phyloP scores from a whole-genome alignment of 2,888 invertebrate genomes.

The Anticlea derivata region DNA sequence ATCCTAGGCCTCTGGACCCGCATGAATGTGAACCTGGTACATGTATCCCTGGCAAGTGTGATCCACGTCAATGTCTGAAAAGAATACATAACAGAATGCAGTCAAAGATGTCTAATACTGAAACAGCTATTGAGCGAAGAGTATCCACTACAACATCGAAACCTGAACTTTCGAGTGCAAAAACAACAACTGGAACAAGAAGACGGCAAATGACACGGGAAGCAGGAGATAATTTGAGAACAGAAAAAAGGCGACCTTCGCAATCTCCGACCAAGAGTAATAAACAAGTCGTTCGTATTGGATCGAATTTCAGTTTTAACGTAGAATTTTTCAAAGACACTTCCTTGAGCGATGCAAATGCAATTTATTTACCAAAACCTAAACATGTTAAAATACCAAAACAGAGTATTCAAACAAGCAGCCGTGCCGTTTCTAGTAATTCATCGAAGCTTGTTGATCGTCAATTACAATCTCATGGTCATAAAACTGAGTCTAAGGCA shows the following conservation, averaged over 20 bases:
- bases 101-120: slow-evolving; percentile 22
- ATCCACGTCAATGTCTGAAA: slow-evolving; percentile 47
- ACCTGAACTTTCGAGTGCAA: not conserved
- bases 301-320: slow-evolving; percentile 46
- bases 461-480: slow-evolving; percentile 22
- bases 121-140: not conserved
- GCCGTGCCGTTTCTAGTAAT: not conserved
- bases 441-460: slow-evolving; percentile 13
- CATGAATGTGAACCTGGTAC: slow-evolving; percentile 52
- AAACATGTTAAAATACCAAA: not conserved
- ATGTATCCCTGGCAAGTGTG: slow-evolving; percentile 50
- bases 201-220: not conserved
- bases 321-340: slow-evolving; percentile 44
- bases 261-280: slow-evolving; percentile 10
- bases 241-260: not conserved
- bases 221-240: slow-evolving; percentile 6
- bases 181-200: slow-evolving; percentile 1
- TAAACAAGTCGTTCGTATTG: slow-evolving; percentile 31
- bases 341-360: not conserved
- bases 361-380: not conserved
- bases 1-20: slow-evolving; percentile 29
- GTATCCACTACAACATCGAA: slow-evolving; percentile 5
- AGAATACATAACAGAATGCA: slow-evolving; percentile 41
- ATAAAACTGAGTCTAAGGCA: slow-evolving; percentile 25
- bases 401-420: slow-evolving; percentile 1